Base-by-base conservation (phyloP, 2,888 invertebrate genomes). In the Diloba caeruleocephala region DNA sequence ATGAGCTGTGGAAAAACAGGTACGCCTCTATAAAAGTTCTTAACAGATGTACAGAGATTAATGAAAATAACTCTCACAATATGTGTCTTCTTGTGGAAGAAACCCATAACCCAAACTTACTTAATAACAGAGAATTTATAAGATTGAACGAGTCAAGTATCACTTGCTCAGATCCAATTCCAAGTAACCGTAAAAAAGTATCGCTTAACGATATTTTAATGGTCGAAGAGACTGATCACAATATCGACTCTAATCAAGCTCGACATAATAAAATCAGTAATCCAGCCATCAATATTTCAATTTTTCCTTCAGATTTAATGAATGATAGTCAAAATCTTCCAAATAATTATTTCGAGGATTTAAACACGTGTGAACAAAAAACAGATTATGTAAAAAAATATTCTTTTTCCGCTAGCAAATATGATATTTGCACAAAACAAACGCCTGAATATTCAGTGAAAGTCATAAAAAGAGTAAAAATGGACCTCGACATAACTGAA, bases 401-500 rank as follows among this genome's bases (percentile, higher is more conserved):
- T 66, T 71, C 70, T 39, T 84, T 79, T 59, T 74, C 79, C 9
- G 52, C 81, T 13, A 85, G 80, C 10, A 78, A 87, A 64, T 65
- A 85, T 15, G 78, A 85, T 39, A 62, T 88, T 12, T 76, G 68
- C 28, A 79, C 80, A 3, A 80, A 81, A 66, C 71, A 71, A 38
- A 66, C 71, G 6, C 39, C 66, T 2, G 72, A 82, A 29, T 70
- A 76, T 58, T 63, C 77, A 41, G 59, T 89, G 23, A 71, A 77
- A 49, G 68, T 89, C 21, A 78, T 87, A 38, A 84, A 84, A 56
- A 86, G 82, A 71, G 32, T 90, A 9, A 82, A 84, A 76, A 64
- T 93, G 38, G 82, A 90, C 63, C 57, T 90, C 10, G 80, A 89
- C 56, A 61, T 92, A n/a, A 87, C 84, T 28, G 81, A 85, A 81